Evolutionary conservation across 1,140 invertebrate species (phyloP), one percentile per base, ranked within the genome.

Genomic region (Macrostomum lignano): DNA sequence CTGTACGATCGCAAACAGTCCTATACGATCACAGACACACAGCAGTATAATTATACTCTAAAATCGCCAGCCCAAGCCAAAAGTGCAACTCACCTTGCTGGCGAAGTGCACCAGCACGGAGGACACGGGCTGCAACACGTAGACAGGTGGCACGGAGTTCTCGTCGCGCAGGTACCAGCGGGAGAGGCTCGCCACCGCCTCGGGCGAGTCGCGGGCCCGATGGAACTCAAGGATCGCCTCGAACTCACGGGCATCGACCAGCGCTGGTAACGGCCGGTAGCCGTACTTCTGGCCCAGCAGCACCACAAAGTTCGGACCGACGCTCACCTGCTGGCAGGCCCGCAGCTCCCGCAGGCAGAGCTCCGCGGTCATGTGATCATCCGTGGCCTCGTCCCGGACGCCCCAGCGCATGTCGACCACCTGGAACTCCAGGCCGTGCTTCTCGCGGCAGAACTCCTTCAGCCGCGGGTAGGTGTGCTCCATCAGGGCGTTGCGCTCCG

Each of bases 401-500:
- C 51, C 51, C 51, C 51, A 54, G 14, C 51, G 38, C 44, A 53
- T 43, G 35, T 56, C 53, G n/a, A 54, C 47, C 20, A 54, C 38
- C 39, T 53, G 47, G 38, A 49, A 54, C 25, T 46, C 44, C 17
- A 56, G 40, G 21, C 42, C 46, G 23, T 39, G 19, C 15, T 3
- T 3, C 15, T 28, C 19, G 9, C 26, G 57, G 47, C 86, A 93
- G 53, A 82, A 93, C 47, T 91, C 81, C 49, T 96, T 94, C 25
- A 96, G 66, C 49, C 73, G 72, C 0, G 86, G 84, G 56, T 94
- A 96, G 36, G 84, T 86, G 54, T 91, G 79, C 21, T 86, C 81
- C 84, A 96, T 96, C 10, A 94, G 47, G 0, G 81, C 86, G 58
- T 94, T 94, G 43, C 86, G 65, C 54, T 96, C 86, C 67, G 91